Evolutionary conservation across 2,797 vertebrate genomes (phyloP), one percentile per base, ranked within the genome.

Genomic region (Acanthopagrus latus): DNA sequence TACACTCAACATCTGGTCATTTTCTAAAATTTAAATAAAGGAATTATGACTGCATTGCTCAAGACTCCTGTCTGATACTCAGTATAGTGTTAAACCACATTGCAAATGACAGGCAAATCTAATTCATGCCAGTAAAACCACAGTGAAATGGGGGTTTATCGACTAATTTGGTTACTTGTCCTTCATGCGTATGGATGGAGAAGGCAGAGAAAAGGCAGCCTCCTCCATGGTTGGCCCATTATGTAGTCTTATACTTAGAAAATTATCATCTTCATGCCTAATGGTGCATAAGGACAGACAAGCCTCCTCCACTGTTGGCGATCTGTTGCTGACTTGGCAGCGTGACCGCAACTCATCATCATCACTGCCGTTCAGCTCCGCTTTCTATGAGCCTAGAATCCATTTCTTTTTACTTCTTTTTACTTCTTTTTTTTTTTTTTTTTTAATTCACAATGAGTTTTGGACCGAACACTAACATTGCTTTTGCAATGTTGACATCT

Each of bases 231-330:
- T 62, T 83, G 82, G 87, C 71, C 23, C 33, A 51, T 54, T 54
- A 41, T 52, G 50, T 63, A 50, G 58, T 71, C 71, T 73, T 84
- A 71, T 81, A 76, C 78, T 81, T 78, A 76, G 48, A 79, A 80
- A 77, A 77, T 74, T 0, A 85, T 59, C 68, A 60, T 88, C 73
- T 70, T 81, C 44, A 52, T 79, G 84, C 64, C 25, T 80, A 72
- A 70, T 76, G 78, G 70, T 16, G 16, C 76, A 62, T 78, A 70
- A 83, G 72, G 60, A 88, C 78, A 80, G 80, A 86, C 76, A 52
- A 74, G 69, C 77, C 75, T 91, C 84, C 76, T 88, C 76, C 81
- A 77, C 74, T 84, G 60, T 69, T 86, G 81, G 67, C 60, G 33
- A 82, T 84, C 71, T 64, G 48, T 68, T 52, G 64, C 69, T 63